Evolutionary conservation across 35 echinoderm and acorn worm species (phyloP).

Genomic region (Lytechinus variegatus): DNA sequence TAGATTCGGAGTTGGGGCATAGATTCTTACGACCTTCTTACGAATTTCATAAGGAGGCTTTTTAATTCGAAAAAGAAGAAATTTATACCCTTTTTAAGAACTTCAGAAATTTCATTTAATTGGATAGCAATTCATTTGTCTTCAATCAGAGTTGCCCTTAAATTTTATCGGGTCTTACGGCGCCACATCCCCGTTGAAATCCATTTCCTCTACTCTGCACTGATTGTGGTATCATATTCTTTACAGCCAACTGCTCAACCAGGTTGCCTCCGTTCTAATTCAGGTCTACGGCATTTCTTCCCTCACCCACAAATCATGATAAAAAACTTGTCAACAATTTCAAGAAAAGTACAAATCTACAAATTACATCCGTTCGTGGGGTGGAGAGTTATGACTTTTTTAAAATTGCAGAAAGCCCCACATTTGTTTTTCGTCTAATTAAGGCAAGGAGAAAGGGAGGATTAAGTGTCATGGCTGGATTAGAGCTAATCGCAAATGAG

Average conservation of each 20-base stretch:
- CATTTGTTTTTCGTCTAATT: conserved; percentile 10
- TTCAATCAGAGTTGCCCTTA: too few relatives aligned
- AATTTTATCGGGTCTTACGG: too few relatives aligned
- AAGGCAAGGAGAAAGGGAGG: not conserved
- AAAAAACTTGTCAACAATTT: not conserved
- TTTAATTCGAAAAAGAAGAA: too few relatives aligned
- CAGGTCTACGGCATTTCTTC: not conserved
- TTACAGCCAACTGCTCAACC: not conserved
- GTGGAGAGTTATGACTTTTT: not conserved
- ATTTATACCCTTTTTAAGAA: too few relatives aligned
- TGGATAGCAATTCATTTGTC: too few relatives aligned
- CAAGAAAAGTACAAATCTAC: not conserved
- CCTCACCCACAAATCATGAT: not conserved
- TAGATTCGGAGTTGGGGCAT: too few relatives aligned
- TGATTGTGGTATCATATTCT: not conserved
- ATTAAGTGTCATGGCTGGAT: conserved; percentile 31
- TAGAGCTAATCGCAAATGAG: conserved; percentile 8
- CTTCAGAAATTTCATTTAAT: too few relatives aligned
- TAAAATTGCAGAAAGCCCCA: not conserved
- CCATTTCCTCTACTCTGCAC: too few relatives aligned
- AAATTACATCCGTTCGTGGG: not conserved
- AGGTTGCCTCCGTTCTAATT: not conserved
- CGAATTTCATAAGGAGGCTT: too few relatives aligned
- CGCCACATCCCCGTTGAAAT: too few relatives aligned
- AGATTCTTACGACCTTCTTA: too few relatives aligned